These are phyloP conservation scores for Neodon shergylaensis DNA, from an alignment of 2,113 vertebrate species.

Conservation along the genomic window DNA sequence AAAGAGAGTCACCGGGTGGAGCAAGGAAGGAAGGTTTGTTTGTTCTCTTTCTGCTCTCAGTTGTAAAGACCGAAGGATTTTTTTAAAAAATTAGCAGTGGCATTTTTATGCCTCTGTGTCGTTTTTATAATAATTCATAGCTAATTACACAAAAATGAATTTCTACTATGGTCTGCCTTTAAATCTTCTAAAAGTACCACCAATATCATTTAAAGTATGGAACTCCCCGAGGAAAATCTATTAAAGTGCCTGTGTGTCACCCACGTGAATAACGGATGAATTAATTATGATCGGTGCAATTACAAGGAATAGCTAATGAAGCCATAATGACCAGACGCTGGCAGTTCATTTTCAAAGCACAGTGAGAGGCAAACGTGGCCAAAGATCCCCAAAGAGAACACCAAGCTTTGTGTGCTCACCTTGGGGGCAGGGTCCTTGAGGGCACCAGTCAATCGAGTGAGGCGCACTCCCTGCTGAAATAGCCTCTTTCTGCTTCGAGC, in stretches of 20 bases:
- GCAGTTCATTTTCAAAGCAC: conserved; percentile 78
- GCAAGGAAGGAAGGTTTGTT: background rate
- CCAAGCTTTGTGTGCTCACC: conserved; percentile 40
- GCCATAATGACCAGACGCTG: conserved; percentile 71
- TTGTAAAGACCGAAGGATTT: conserved; percentile 46
- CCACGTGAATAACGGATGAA: conserved; percentile 73
- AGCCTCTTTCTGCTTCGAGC: background rate
- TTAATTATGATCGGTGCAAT: conserved; percentile 69
- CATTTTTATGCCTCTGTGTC: background rate
- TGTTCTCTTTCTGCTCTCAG: conserved; percentile 16
- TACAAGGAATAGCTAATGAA: conserved; percentile 68
- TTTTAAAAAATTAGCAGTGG: conserved; percentile 20
- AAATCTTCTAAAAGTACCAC: conserved; percentile 63
- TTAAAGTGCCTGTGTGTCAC: conserved; percentile 68
- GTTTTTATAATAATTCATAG: conserved; percentile 34
- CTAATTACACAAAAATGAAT: conserved; percentile 41
- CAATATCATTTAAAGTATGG: conserved; percentile 66
- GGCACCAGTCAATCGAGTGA: background rate
- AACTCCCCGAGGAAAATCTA: conserved; percentile 75
- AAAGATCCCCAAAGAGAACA: conserved; percentile 62
- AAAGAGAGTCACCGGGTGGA: background rate
- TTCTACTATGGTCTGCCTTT: conserved; percentile 7
- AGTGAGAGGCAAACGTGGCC: conserved; percentile 37
- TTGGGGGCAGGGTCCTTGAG: conserved; percentile 43
- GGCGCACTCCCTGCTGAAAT: background rate